Evolutionary conservation across 1,140 invertebrate genomes (phyloP).

Genomic region (Polypedilum pembai): DNA sequence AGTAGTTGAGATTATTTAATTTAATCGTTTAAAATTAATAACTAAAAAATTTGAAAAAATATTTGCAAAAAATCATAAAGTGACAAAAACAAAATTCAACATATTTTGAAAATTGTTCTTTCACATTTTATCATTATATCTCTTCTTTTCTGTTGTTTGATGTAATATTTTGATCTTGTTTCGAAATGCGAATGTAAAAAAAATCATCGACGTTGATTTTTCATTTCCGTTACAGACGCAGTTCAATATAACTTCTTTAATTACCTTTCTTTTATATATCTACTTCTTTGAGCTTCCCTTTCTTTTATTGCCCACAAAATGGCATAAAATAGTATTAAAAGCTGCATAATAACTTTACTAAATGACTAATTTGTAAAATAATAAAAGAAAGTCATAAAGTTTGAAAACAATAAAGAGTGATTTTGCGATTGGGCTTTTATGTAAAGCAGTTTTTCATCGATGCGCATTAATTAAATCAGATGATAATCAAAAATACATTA

Average conservation of each 20-base stretch:
- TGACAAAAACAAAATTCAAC: no score
- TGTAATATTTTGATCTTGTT: background rate
- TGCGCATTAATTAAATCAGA: constrained; percentile 11
- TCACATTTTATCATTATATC: background rate
- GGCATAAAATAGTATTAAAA: background rate
- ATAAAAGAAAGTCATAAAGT: constrained; percentile 13
- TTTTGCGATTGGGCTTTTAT: background rate
- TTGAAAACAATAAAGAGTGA: background rate
- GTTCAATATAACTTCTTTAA: background rate
- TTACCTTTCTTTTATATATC: background rate
- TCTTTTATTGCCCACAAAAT: background rate
- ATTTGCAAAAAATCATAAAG: no score
- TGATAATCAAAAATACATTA: constrained; percentile 13
- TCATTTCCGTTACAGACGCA: background rate
- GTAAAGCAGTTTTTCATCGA: constrained; percentile 4
- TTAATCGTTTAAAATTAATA: no score
- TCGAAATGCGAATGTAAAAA: background rate
- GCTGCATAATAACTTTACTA: background rate
- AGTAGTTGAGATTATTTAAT: no score
- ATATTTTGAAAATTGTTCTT: no score
- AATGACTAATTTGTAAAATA: constrained; percentile 14
- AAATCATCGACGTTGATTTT: background rate
- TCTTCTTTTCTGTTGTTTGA: background rate
- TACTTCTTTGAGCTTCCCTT: background rate
- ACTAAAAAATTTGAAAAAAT: no score